phyloP scores from a whole-genome alignment of 2,113 vertebrate genomes.

The Festucalex cinctus region DNA sequence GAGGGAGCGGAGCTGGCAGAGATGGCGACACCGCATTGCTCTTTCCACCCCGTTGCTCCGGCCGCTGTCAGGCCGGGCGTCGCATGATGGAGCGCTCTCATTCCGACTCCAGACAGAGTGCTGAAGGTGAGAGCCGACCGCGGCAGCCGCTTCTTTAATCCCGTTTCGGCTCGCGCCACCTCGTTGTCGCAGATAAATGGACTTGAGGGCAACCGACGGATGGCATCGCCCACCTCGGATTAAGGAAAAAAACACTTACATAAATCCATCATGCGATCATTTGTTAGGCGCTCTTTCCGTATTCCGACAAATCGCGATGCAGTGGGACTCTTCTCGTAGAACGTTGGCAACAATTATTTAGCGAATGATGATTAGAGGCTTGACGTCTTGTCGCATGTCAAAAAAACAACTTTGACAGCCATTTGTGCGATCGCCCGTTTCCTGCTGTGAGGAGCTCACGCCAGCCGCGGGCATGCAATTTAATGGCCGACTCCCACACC shows the following conservation, averaged over 20 bases:
- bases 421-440: neutral
- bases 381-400: neutral
- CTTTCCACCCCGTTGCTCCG: constrained; percentile 54
- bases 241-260: constrained; percentile 34
- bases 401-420: neutral
- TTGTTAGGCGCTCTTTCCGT: neutral
- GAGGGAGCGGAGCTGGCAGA: constrained; percentile 44
- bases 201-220: constrained; percentile 59
- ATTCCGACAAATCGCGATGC: neutral
- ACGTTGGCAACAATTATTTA: too few relatives aligned
- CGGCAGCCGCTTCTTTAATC: constrained; percentile 65
- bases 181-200: constrained; percentile 72
- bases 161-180: constrained; percentile 53
- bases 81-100: constrained; percentile 75
- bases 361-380: neutral
- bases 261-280: neutral
- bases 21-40: constrained; percentile 65
- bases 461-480: neutral
- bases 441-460: neutral
- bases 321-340: neutral
- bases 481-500: neutral
- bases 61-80: constrained; percentile 51
- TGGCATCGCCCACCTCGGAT: constrained; percentile 33
- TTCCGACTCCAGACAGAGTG: constrained; percentile 67
- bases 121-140: constrained; percentile 67